phyloP scores from a whole-genome alignment of 2,797 vertebrate species.

The Anguilla marmorata region DNA sequence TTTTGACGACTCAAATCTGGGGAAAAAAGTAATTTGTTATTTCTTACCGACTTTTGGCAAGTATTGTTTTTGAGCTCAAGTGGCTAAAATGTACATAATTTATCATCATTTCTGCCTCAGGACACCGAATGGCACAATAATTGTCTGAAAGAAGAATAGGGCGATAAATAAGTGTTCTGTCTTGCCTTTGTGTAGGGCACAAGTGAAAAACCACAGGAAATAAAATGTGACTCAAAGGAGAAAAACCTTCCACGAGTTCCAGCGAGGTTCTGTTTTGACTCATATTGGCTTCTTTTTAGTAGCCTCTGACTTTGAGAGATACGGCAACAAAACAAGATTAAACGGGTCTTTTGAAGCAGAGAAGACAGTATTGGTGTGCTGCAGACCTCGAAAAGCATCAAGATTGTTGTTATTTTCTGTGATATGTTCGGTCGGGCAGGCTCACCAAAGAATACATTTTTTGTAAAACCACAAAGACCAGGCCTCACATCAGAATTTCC shows the following conservation, averaged over 20 bases:
- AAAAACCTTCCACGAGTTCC: not conserved
- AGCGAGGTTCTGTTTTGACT: not conserved
- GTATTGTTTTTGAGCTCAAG: not conserved
- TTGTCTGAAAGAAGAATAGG: too few species aligned
- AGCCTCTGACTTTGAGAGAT: not conserved
- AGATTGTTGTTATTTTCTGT: not conserved
- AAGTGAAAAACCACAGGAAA: not conserved
- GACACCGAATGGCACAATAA: not conserved
- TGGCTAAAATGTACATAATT: not conserved
- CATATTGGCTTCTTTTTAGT: not conserved
- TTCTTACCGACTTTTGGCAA: not conserved
- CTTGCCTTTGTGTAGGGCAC: not conserved
- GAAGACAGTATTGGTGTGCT: not conserved
- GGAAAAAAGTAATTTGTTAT: not conserved
- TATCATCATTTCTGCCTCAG: not conserved
- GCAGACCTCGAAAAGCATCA: not conserved
- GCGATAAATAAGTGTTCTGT: not conserved
- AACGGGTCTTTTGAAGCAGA: not conserved
- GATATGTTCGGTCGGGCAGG: not conserved
- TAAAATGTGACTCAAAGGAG: not conserved
- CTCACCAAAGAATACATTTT: not conserved
- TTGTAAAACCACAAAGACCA: constrained; percentile 17
- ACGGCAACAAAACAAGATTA: not conserved
- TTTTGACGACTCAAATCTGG: not conserved
- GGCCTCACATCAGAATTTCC: constrained; percentile 24